These are phyloP conservation scores for Ahaetulla prasina DNA, from an alignment of 2,113 vertebrate genomes.

Conservation along the genomic window DNA sequence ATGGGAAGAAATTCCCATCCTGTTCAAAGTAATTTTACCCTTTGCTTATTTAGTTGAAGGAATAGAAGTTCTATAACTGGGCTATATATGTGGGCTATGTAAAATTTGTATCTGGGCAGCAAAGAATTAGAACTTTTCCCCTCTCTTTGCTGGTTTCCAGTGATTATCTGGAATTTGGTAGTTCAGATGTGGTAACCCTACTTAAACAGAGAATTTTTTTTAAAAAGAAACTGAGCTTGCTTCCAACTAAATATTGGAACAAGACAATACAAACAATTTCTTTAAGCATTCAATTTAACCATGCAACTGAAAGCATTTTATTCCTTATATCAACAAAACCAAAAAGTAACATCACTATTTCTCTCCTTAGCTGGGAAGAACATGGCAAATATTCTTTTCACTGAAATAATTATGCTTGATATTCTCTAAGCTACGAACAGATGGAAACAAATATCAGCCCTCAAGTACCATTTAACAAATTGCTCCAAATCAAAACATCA, in stretches of 20 bases:
- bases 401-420: constrained; percentile 46
- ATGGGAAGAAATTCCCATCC: background rate
- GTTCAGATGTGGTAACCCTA: background rate
- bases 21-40: background rate
- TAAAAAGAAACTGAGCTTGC: background rate
- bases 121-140: background rate
- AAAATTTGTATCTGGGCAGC: background rate
- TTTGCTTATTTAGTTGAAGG: background rate
- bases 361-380: constrained; percentile 19
- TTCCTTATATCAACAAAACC: background rate
- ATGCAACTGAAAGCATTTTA: background rate
- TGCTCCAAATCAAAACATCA: constrained; percentile 62
- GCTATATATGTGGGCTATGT: background rate
- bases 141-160: background rate
- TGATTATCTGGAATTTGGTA: background rate
- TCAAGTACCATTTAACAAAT: constrained; percentile 71
- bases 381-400: background rate
- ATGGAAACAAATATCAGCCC: constrained; percentile 60
- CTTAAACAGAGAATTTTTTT: background rate
- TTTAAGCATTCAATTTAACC: background rate
- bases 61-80: background rate
- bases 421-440: constrained; percentile 63
- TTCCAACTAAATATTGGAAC: background rate
- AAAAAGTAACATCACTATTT: background rate
- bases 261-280: background rate